These are phyloP conservation scores for Oeneis ivallda DNA, from an alignment of 2,888 invertebrate species.

Conservation along the genomic window DNA sequence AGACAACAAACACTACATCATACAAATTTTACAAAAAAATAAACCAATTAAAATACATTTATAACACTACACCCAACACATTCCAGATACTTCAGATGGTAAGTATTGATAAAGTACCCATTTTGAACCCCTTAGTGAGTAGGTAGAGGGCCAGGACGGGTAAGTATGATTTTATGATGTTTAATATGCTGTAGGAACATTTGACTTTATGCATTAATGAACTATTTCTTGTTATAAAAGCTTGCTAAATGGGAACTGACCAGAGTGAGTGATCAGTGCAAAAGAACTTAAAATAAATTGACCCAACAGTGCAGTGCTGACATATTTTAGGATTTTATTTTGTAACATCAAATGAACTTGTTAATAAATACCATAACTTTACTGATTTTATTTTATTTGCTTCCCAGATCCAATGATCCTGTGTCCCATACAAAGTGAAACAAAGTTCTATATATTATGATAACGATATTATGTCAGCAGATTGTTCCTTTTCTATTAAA, in stretches of 20 bases:
- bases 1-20: too few species aligned
- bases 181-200: conserved; percentile 32
- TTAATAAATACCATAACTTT: conserved; percentile 67
- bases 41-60: conserved; percentile 5
- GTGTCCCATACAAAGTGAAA: conserved; percentile 53
- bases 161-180: conserved; percentile 40
- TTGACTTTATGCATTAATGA: conserved; percentile 48
- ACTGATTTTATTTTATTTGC: conserved; percentile 52
- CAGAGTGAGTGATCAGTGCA: conserved; percentile 66
- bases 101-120: conserved; percentile 48
- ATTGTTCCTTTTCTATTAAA: conserved; percentile 24
- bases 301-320: conserved; percentile 58
- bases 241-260: conserved; percentile 75
- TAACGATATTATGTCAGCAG: conserved; percentile 31
- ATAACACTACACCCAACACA: conserved; percentile 40
- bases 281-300: conserved; percentile 51
- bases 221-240: conserved; percentile 71
- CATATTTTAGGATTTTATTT: conserved; percentile 51
- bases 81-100: conserved; percentile 52
- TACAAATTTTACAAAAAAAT: neutral
- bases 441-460: conserved; percentile 18
- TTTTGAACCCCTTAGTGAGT: conserved; percentile 24
- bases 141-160: conserved; percentile 38
- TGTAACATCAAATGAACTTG: conserved; percentile 53
- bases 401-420: conserved; percentile 75